Conservation (phyloP, 2,113 vertebrate genomes). For the Pseudois nayaur region DNA sequence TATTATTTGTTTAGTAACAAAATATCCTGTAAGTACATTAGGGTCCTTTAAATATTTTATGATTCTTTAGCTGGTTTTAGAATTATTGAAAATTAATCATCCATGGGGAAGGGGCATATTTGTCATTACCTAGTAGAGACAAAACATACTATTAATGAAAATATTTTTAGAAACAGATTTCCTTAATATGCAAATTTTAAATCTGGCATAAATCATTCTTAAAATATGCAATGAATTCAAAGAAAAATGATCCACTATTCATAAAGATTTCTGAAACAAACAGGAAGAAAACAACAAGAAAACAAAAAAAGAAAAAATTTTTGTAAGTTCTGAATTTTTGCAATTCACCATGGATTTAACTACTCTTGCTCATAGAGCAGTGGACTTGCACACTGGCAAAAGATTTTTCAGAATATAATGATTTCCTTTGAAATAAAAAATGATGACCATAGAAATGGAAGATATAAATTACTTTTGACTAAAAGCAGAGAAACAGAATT, state of each 20-base stretch:
- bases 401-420: background rate
- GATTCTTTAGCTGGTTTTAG: conserved; percentile 45
- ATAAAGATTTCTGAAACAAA: conserved; percentile 21
- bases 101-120: background rate
- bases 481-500: conserved; percentile 36
- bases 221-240: conserved; percentile 16
- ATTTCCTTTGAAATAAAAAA: conserved; percentile 31
- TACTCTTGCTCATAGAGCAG: background rate
- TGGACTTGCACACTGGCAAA: background rate
- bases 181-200: conserved; percentile 5
- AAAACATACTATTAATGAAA: conserved; percentile 49
- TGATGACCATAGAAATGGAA: conserved; percentile 6
- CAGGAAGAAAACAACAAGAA: background rate
- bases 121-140: background rate
- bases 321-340: background rate
- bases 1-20: conserved; percentile 61
- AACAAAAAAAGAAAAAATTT: background rate
- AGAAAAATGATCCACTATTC: conserved; percentile 12
- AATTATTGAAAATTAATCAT: conserved; percentile 43
- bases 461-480: background rate
- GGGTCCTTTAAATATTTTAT: conserved; percentile 44
- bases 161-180: conserved; percentile 52
- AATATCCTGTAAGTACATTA: conserved; percentile 59
- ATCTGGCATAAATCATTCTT: conserved; percentile 33
- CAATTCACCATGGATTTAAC: conserved; percentile 5